Conservation (phyloP, 1,140 invertebrate genomes). For the Apolygus lucorum region DNA sequence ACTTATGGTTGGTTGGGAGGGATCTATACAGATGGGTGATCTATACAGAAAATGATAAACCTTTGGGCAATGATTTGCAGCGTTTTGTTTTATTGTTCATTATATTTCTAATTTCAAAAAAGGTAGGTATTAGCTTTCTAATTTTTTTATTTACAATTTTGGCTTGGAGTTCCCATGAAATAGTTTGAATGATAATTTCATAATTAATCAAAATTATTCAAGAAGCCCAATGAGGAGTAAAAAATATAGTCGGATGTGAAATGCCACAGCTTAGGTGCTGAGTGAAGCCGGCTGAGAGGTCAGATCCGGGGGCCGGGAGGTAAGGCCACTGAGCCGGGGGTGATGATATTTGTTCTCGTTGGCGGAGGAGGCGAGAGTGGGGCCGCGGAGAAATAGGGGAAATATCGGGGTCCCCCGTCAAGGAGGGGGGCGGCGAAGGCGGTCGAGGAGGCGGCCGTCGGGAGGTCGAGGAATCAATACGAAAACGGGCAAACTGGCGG, state of each 20-base stretch:
- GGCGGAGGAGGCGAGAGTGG: neutral
- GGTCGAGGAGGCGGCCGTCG: neutral
- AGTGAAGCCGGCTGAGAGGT: too few species aligned
- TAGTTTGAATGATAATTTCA: too few species aligned
- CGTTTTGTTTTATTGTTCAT: too few species aligned
- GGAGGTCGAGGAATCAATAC: conserved; percentile 1
- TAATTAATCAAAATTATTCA: too few species aligned
- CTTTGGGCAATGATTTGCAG: too few species aligned
- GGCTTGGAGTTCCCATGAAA: neutral
- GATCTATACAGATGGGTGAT: too few species aligned
- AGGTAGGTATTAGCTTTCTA: neutral
- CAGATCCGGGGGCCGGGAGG: conserved; percentile 10
- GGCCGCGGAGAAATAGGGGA: neutral
- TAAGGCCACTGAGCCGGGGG: conserved; percentile 3
- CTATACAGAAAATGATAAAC: too few species aligned
- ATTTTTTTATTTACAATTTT: neutral
- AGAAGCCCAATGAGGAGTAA: too few species aligned
- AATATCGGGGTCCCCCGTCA: neutral
- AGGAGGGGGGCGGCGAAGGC: too few species aligned
- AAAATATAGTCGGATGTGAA: too few species aligned
- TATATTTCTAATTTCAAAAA: neutral
- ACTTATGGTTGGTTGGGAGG: too few species aligned
- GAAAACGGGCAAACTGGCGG: neutral
- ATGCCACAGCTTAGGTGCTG: too few species aligned
- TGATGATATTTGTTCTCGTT: neutral